phyloP scores from a whole-genome alignment of 2,888 invertebrate genomes.

The Barypeithes pellucidus region DNA sequence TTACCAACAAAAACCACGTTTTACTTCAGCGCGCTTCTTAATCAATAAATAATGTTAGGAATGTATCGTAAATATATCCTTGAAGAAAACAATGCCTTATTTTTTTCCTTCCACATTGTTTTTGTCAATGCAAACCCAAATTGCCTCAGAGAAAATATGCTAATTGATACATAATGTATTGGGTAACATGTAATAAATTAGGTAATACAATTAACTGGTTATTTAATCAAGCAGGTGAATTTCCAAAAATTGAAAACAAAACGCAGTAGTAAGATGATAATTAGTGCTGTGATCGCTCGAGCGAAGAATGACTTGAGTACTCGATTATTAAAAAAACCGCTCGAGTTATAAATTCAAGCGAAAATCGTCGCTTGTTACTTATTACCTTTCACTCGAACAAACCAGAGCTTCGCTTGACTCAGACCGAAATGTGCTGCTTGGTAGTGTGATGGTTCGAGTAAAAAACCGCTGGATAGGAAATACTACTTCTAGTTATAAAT shows the following conservation, averaged over 20 bases:
- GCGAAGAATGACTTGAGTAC: too few species aligned
- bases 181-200: slow-evolving; percentile 5
- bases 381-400: too few species aligned
- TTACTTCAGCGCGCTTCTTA: slow-evolving; percentile 25
- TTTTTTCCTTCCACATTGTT: slow-evolving; percentile 37
- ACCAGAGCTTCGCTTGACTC: too few species aligned
- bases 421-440: too few species aligned
- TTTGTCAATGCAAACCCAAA: slow-evolving; percentile 26
- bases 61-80: slow-evolving; percentile 36
- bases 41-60: slow-evolving; percentile 23
- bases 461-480: too few species aligned
- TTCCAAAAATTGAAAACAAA: neutral
- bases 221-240: slow-evolving; percentile 5
- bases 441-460: too few species aligned
- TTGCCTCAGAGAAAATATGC: slow-evolving; percentile 20
- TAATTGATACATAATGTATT: slow-evolving; percentile 17
- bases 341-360: too few species aligned
- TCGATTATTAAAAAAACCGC: too few species aligned
- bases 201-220: slow-evolving; percentile 14
- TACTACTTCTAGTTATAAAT: too few species aligned
- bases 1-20: neutral
- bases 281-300: too few species aligned
- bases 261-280: neutral
- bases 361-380: too few species aligned
- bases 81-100: slow-evolving; percentile 39